Base-by-base conservation (phyloP, 2,113 vertebrate genomes). In the Sapayoa aenigma region DNA sequence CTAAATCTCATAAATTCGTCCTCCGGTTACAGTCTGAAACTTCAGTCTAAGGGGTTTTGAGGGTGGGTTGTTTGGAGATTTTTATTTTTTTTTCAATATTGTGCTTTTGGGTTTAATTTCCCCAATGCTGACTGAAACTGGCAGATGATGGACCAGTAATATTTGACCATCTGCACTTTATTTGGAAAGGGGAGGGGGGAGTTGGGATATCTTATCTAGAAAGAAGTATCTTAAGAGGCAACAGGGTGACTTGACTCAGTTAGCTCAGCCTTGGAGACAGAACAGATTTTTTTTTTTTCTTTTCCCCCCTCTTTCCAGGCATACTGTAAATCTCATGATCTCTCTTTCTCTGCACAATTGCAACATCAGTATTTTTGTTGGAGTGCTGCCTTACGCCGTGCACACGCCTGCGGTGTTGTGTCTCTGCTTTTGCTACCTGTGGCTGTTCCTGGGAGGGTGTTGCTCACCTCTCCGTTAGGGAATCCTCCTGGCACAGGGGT, bases 1-100 rank as follows among this genome's bases (percentile, higher is more conserved):
- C 98, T 72, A 98, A 98, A 90, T 98, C 98, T 80, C 98, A 98
- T 95, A 98, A 98, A 93, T 98, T 98, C 63, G 97, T 98, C 67
- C 97, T 98, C 77, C 98, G 97, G 94, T 95, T 98, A 78, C 98
- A 98, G 91, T 98, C 98, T 3, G 98, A 98, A 96, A 98, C 98
- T 41, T 98, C 98, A 1, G 98, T 98, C 86, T 98, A 95, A 95
- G 94, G 92, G 85, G 74, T 89, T 95, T 82, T 75, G 86, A 81
- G 95, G 85, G 85, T 95, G 93, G 85, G 89, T 84, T 93, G 83
- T 84, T 81, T 16, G 65, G 71, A 77, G 80, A 72, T 52, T 42
- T 62, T 75, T 58, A 30, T 68, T 44, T 41, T n/a, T 73, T 77
- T 77, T 84, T 94, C 65, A 37, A 69, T 94, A 94, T 90, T 24